Evolutionary conservation across 2,888 invertebrate species (phyloP).

Genomic region (Drosophila quinaria): DNA sequence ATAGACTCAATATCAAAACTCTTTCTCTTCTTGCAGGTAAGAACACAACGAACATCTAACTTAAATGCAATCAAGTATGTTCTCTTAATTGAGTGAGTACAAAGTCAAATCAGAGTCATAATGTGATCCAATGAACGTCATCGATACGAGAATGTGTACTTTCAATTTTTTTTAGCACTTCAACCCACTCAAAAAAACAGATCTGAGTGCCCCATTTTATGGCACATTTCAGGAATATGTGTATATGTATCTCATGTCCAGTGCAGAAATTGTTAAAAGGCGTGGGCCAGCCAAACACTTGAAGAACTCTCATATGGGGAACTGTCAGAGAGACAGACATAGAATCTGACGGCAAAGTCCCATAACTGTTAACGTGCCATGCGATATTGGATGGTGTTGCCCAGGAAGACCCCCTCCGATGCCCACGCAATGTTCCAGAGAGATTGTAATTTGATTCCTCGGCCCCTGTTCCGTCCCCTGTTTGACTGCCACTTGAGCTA

Average conservation of each 20-base stretch:
- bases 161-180: conserved; percentile 49
- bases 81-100: conserved; percentile 49
- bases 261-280: conserved; percentile 50
- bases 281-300: conserved; percentile 47
- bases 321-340: conserved; percentile 11
- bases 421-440: conserved; percentile 16
- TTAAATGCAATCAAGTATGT: conserved; percentile 29
- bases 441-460: conserved; percentile 23
- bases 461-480: conserved; percentile 2
- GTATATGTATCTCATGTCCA: conserved; percentile 17
- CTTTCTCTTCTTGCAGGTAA: conserved; percentile 60
- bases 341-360: conserved; percentile 5
- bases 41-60: conserved; percentile 22
- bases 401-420: conserved; percentile 34
- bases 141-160: conserved; percentile 28
- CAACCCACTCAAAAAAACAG: conserved; percentile 35
- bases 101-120: conserved; percentile 29
- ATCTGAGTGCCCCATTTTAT: conserved; percentile 37
- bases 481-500: conserved; percentile 61
- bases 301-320: conserved; percentile 33
- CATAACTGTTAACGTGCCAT: conserved; percentile 39
- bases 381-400: not conserved
- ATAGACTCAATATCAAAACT: conserved; percentile 12
- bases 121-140: conserved; percentile 34
- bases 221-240: conserved; percentile 32